Evolutionary conservation across 23 tunicate species (phyloP).

Genomic region (Phallusia fumigata): DNA sequence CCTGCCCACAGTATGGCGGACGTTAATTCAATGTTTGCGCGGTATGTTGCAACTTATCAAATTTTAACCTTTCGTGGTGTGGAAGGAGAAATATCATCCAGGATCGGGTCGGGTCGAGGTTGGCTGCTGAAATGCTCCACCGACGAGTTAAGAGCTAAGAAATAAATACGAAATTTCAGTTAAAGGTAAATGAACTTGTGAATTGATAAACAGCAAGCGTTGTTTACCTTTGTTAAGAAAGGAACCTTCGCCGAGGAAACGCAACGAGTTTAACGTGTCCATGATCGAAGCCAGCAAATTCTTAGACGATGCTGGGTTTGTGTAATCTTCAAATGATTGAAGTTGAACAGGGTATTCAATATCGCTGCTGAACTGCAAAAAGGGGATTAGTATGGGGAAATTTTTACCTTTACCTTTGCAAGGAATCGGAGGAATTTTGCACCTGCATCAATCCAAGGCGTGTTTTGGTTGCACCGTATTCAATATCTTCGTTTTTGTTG

Average conservation of each 20-base stretch:
- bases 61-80: conserved; percentile 9
- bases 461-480: conserved; percentile 66
- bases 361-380: conserved; percentile 82
- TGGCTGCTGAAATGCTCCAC: conserved; percentile 4
- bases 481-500: conserved; percentile 22
- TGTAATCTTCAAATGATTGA: conserved; percentile 56
- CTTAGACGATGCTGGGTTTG: conserved; percentile 41
- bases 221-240: conserved; percentile 76
- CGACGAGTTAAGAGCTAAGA: conserved; percentile 16
- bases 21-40: background rate
- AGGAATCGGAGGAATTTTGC: too few species aligned
- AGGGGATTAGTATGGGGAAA: background rate
- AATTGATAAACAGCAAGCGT: background rate
- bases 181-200: background rate
- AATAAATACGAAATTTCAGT: background rate
- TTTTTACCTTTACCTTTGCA: background rate
- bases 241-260: conserved; percentile 92
- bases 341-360: conserved; percentile 42
- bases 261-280: conserved; percentile 17
- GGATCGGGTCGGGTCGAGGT: conserved; percentile 4
- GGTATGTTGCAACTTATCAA: background rate
- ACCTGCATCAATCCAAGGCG: conserved; percentile 92
- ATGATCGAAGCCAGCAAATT: conserved; percentile 17
- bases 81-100: background rate
- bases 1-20: conserved; percentile 20